Evolutionary conservation across 2,888 invertebrate genomes (phyloP).

Genomic region (Andrena chrysosceles): DNA sequence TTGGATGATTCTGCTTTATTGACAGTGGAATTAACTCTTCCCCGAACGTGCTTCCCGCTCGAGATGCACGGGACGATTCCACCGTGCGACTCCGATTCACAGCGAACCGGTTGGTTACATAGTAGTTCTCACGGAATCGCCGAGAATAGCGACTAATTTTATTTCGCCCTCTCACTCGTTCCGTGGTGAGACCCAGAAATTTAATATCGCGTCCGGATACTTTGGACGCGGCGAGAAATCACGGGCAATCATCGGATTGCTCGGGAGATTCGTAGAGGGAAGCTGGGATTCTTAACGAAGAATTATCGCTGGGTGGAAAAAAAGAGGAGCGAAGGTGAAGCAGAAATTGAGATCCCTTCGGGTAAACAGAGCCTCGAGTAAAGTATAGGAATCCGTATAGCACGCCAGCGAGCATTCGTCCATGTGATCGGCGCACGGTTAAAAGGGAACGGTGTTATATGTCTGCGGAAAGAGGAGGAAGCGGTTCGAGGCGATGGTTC

Average conservation of each 20-base stretch:
- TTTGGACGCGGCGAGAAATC: not conserved
- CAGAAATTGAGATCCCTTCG: not conserved
- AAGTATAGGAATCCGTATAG: slow-evolving; percentile 12
- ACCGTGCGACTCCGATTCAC: slow-evolving; percentile 47
- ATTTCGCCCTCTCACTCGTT: not conserved
- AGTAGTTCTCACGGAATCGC: slow-evolving; percentile 16
- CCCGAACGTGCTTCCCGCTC: slow-evolving; percentile 58
- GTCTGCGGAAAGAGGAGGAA: slow-evolving; percentile 26
- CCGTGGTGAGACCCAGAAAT: not conserved
- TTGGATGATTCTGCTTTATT: slow-evolving; percentile 74
- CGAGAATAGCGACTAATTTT: slow-evolving; percentile 20
- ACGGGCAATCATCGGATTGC: not conserved
- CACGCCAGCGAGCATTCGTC: slow-evolving; percentile 15
- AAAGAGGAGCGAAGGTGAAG: not conserved
- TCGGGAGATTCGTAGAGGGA: not conserved
- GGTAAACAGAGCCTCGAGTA: not conserved
- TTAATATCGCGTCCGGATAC: not conserved
- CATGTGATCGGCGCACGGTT: slow-evolving; percentile 14
- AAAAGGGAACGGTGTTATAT: slow-evolving; percentile 15
- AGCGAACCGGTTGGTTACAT: slow-evolving; percentile 33
- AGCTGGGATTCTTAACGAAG: not conserved
- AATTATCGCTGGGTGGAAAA: not conserved
- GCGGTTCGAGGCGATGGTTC: slow-evolving; percentile 43
- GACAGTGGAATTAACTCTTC: slow-evolving; percentile 72
- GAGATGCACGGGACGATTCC: slow-evolving; percentile 50